Evolutionary conservation across 2,888 invertebrate genomes (phyloP).

Genomic region (Artemia sp.): DNA sequence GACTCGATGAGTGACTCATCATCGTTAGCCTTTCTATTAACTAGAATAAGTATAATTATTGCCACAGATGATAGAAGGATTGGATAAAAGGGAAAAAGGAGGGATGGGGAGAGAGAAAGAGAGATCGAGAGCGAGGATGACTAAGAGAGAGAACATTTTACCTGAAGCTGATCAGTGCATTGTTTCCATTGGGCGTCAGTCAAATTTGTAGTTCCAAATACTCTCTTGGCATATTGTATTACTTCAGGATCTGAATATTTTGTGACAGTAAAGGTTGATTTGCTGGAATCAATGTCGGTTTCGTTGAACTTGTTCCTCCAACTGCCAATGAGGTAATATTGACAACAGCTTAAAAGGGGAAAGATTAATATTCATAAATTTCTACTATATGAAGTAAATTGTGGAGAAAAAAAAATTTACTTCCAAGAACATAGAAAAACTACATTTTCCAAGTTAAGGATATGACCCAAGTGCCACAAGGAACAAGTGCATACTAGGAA

Average conservation of each 20-base stretch:
- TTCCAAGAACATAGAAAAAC: too few relatives aligned
- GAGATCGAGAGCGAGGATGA: too few relatives aligned
- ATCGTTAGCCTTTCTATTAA: too few relatives aligned
- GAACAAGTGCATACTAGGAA: too few relatives aligned
- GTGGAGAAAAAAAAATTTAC: too few relatives aligned
- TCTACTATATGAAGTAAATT: not conserved
- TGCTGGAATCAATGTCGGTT: not conserved
- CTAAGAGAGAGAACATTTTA: constrained; percentile 30
- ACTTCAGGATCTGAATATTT: constrained; percentile 59
- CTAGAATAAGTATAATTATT: too few relatives aligned
- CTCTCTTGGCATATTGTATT: constrained; percentile 61
- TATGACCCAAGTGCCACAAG: too few relatives aligned
- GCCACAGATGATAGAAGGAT: too few relatives aligned
- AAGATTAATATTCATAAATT: not conserved
- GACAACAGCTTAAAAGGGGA: not conserved
- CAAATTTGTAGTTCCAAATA: constrained; percentile 60
- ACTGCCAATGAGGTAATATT: constrained; percentile 5
- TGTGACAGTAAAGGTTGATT: constrained; percentile 38
- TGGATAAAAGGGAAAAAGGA: too few relatives aligned
- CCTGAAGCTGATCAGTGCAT: constrained; percentile 77
- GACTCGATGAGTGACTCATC: too few relatives aligned
- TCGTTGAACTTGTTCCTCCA: not conserved
- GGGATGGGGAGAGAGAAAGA: too few relatives aligned
- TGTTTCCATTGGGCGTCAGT: constrained; percentile 76
- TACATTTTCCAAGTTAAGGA: too few relatives aligned